phyloP scores from a whole-genome alignment of 2,797 vertebrate species.

The Macrochelys suwanniensis region DNA sequence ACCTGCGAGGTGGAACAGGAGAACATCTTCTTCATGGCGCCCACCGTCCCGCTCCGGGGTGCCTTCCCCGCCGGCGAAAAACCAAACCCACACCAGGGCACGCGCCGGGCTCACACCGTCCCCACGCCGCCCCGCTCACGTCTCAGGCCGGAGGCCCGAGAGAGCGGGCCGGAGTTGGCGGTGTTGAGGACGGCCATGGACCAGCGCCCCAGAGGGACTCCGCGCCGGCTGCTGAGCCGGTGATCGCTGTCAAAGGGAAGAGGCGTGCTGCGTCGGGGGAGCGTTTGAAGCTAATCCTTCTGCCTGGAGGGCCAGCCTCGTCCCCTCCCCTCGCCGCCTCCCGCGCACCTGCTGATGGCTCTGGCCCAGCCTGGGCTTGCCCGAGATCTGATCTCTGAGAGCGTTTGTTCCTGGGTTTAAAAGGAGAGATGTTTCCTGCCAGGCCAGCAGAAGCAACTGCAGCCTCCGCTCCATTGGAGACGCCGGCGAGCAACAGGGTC shows the following conservation, averaged over 20 bases:
- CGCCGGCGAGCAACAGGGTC: neutral
- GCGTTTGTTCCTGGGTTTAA: neutral
- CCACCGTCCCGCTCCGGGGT: neutral
- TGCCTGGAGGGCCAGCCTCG: neutral
- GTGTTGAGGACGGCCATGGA: neutral
- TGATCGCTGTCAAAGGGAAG: neutral
- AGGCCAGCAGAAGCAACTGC: neutral
- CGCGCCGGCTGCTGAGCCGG: neutral
- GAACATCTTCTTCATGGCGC: constrained; percentile 80
- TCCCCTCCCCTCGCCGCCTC: neutral
- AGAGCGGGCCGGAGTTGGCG: neutral
- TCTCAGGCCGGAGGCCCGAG: neutral
- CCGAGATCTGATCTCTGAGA: neutral
- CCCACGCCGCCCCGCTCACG: neutral
- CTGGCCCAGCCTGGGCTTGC: neutral
- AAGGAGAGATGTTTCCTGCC: neutral
- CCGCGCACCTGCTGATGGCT: neutral
- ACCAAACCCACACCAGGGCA: accelerated
- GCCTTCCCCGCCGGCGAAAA: accelerated
- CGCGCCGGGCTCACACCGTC: neutral
- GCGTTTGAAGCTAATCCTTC: neutral
- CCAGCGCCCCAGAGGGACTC: neutral
- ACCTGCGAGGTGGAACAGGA: constrained; percentile 81
- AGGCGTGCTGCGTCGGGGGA: neutral
- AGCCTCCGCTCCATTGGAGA: neutral